Percentiles rank a stretch among this genome's conserved stretches.
phyloP scores from a whole-genome alignment of 2,888 invertebrate species.

The Ennomos erosarius region DNA sequence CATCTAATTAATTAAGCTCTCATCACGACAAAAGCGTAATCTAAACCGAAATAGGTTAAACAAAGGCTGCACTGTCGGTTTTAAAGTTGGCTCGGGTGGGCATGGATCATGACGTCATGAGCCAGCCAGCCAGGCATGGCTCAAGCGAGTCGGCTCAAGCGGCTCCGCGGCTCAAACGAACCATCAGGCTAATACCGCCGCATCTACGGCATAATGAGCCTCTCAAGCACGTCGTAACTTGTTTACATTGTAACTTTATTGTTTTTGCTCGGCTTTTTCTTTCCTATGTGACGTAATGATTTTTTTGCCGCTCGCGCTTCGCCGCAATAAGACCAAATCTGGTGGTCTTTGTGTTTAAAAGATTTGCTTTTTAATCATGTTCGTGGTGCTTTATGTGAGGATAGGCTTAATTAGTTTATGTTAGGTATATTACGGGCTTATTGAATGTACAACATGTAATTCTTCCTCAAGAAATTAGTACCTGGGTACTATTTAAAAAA shows the following conservation, averaged over 20 bases:
- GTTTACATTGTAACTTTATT: slow-evolving; percentile 86
- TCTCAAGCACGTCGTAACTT: slow-evolving; percentile 84
- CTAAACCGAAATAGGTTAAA: slow-evolving; percentile 83
- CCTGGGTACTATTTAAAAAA: too few species aligned
- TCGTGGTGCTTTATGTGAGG: slow-evolving; percentile 22
- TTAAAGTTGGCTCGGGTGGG: slow-evolving; percentile 47
- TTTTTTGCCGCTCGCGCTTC: slow-evolving; percentile 52
- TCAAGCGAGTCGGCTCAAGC: slow-evolving; percentile 54
- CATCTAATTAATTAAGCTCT: slow-evolving; percentile 71
- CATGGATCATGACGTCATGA: slow-evolving; percentile 39
- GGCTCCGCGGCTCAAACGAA: slow-evolving; percentile 51
- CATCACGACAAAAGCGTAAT: slow-evolving; percentile 75
- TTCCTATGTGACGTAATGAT: slow-evolving; percentile 75
- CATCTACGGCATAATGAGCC: slow-evolving; percentile 82
- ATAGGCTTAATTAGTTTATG: slow-evolving; percentile 9
- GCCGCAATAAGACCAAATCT: slow-evolving; percentile 28
- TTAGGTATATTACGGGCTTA: neutral
- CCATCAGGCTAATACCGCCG: slow-evolving; percentile 74
- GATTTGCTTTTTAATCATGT: slow-evolving; percentile 54
- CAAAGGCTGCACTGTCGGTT: slow-evolving; percentile 59
- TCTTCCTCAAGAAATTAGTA: too few species aligned
- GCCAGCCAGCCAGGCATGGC: slow-evolving; percentile 47
- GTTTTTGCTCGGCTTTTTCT: slow-evolving; percentile 79
- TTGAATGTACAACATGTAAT: neutral
- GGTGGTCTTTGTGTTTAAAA: slow-evolving; percentile 52